phyloP scores from a whole-genome alignment of 1,140 invertebrate species.

The Lepidurus apus region DNA sequence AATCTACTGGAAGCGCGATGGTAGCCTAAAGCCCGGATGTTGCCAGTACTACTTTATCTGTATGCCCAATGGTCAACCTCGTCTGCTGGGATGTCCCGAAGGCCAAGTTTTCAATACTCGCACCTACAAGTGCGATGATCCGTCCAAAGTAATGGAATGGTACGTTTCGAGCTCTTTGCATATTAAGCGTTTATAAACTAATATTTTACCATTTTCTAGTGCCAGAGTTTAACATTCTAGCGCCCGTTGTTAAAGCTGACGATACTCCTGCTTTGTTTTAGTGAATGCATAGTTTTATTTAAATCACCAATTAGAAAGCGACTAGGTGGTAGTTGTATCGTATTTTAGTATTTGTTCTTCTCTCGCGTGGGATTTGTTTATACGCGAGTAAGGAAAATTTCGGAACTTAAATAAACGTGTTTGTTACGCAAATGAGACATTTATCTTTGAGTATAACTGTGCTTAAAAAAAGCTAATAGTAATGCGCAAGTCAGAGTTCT shows the following conservation, averaged over 20 bases:
- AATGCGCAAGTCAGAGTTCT: not conserved
- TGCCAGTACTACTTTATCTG: conserved; percentile 45
- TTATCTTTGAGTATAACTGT: not conserved
- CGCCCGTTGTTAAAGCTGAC: too few relatives aligned
- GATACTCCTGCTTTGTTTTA: too few relatives aligned
- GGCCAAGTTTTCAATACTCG: conserved; percentile 48
- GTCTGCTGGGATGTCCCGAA: conserved; percentile 43
- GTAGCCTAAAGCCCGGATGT: conserved; percentile 41
- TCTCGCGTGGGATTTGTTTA: not conserved
- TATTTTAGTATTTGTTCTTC: not conserved
- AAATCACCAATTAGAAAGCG: not conserved
- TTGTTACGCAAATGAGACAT: not conserved
- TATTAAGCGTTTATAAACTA: too few relatives aligned
- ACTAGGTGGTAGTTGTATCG: not conserved
- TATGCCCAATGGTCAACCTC: conserved; percentile 41
- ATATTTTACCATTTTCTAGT: too few relatives aligned
- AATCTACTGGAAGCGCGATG: conserved; percentile 38
- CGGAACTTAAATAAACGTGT: not conserved
- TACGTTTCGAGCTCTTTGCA: not conserved
- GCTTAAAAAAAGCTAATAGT: not conserved
- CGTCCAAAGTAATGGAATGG: conserved; percentile 42
- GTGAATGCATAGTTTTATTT: too few relatives aligned
- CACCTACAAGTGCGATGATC: conserved; percentile 45
- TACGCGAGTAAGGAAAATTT: not conserved
- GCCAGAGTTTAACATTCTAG: too few relatives aligned